Conservation (phyloP, 2,888 invertebrate genomes). For the Drosophila affinis region DNA sequence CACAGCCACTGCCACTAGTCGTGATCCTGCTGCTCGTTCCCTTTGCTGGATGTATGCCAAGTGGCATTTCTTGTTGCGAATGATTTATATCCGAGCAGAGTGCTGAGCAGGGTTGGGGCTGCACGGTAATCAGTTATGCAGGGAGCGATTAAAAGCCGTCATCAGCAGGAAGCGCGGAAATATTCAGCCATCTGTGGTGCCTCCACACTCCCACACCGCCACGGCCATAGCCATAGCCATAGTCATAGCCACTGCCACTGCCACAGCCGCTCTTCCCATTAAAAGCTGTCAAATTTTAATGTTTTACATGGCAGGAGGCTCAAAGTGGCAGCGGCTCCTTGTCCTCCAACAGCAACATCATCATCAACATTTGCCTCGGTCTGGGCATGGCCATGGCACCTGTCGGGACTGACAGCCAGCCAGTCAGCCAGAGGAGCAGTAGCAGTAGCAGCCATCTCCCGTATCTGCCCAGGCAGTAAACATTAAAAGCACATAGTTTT, state of each 20-base stretch:
- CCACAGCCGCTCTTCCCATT: constrained; percentile 47
- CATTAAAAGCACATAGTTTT: constrained; percentile 69
- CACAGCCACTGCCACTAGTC: constrained; percentile 5
- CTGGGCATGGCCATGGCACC: constrained; percentile 57
- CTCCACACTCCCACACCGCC: constrained; percentile 3
- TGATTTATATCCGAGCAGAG: constrained; percentile 37
- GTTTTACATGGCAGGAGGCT: constrained; percentile 71
- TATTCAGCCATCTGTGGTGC: constrained; percentile 49
- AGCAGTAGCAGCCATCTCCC: constrained; percentile 26
- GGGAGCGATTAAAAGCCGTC: constrained; percentile 69
- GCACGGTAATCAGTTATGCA: constrained; percentile 54
- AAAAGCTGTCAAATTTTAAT: constrained; percentile 78
- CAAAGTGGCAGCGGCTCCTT: constrained; percentile 59
- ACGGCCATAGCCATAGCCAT: too few relatives aligned
- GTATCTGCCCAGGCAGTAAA: constrained; percentile 57
- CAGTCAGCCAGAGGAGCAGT: background rate
- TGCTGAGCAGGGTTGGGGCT: constrained; percentile 19
- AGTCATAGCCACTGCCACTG: constrained; percentile 8
- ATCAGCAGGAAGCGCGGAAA: constrained; percentile 59
- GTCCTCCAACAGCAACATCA: constrained; percentile 20
- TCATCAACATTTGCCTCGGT: constrained; percentile 33
- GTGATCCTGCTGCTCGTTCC: constrained; percentile 25
- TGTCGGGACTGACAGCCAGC: constrained; percentile 48
- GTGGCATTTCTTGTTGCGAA: constrained; percentile 32
- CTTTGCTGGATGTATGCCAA: constrained; percentile 42